A percentile compares a stretch with the other conserved stretches of the same genome.
These are phyloP conservation scores for Cladopsammia gracilis DNA, from an alignment of 64 coral and sea anemone species.

Conservation along the genomic window DNA sequence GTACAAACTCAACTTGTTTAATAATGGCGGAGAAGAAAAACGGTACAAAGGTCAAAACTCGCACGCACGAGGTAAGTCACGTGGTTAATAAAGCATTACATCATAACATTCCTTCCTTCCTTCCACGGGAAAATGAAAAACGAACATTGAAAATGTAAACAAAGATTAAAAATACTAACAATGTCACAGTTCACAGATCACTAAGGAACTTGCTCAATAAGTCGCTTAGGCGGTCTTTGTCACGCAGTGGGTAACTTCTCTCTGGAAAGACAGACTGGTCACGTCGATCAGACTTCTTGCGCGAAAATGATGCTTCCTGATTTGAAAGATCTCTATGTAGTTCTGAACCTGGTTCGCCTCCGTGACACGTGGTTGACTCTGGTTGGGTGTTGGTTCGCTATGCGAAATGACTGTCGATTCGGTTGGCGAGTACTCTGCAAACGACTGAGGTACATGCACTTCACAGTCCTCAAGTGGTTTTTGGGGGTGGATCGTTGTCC, in stretches of 20 bases:
- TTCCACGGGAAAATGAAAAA: constrained; percentile 1
- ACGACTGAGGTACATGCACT: background rate
- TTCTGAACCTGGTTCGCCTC: no score
- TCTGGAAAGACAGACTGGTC: background rate
- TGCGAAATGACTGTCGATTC: no score
- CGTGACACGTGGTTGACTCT: no score
- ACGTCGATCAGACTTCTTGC: background rate
- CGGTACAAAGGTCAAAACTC: no score
- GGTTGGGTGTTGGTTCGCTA: no score
- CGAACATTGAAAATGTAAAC: background rate
- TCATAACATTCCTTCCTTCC: constrained; percentile 17
- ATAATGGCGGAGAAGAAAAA: no score
- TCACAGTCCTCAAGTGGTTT: background rate
- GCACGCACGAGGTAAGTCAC: background rate
- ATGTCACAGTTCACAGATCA: background rate
- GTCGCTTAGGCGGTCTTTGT: background rate
- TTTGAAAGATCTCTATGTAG: no score
- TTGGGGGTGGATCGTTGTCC: background rate
- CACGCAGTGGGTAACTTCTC: background rate
- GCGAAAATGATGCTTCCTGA: background rate
- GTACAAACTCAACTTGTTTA: no score
- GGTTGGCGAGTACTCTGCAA: background rate
- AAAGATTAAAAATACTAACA: no score
- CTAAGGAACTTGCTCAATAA: background rate
- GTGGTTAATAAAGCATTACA: no score